Evolutionary conservation across 2,888 invertebrate genomes (phyloP), one percentile per base, ranked within the genome.

Genomic region (Drosophila maculinotata): DNA sequence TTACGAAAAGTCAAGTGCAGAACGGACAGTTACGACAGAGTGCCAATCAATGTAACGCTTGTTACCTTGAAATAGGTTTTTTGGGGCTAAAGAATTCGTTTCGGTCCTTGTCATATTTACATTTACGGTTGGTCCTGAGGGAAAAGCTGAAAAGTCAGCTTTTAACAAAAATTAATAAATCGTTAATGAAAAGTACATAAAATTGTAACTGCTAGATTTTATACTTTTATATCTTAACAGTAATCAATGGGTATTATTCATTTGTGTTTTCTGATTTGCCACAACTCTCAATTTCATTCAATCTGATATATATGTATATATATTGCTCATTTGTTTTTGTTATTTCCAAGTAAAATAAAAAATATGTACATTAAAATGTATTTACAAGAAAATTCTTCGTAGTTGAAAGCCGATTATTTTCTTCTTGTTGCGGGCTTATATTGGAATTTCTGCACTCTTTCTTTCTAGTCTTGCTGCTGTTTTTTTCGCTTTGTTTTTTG

Each of bases 1-100:
- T 69, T 75, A 75, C 28, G 38, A 44, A 62, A 38, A 56, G 17
- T 56, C 41, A 35, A 44, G 54, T 38, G 23, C 31, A 31, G 20
- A 36, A 10, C 25, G 35, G 44, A 59, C 52, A 58, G 1, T 28
- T 20, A 17, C 33, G 41, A 10, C 36, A 15, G 26, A 44, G 20
- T 28, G 25, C 35, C 28, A 59, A 62, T 62, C 62, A 58, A 60
- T 35, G 20, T 35, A 33, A 28, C 39, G 4, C 25, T 26, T 26
- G 6, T 31, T 58, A 26, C 60, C 33, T 14, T 12, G 14, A 7
- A 6, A 20, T 26, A 51, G 17, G 26, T 20, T 10, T 1, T 8
- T 10, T 10, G 15, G 10, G 10, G 1, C 36, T 15, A 2, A 10
- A 10, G 5, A 2, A 5, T 15, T 10, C 0, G 6, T 7, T 9